Percentiles rank a stretch among this genome's conserved stretches.
These are phyloP conservation scores for Gallinago jamesoni DNA, from an alignment of 2,113 vertebrate species.

Conservation along the genomic window DNA sequence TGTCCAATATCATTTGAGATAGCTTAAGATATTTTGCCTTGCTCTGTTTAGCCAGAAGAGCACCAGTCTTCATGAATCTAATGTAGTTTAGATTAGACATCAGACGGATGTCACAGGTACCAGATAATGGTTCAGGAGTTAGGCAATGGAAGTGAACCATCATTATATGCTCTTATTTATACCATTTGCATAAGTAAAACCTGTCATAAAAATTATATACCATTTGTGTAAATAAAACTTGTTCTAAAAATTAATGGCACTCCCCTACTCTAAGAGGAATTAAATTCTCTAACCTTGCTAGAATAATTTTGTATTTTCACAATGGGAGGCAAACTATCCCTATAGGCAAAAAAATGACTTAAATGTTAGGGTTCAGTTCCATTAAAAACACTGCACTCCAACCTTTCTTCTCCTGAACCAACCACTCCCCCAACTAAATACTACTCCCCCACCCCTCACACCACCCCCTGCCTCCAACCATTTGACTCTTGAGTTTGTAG, in stretches of 20 bases:
- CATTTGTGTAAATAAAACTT: not conserved
- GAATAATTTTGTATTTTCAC: not conserved
- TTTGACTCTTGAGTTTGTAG: not conserved
- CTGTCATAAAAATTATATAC: not conserved
- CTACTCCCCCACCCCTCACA: not conserved
- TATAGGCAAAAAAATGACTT: not conserved
- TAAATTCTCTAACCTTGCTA: not conserved
- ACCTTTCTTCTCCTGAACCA: not conserved
- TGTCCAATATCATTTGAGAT: not conserved
- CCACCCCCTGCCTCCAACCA: too few relatives aligned
- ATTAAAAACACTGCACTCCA: fast-evolving
- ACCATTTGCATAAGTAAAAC: not conserved
- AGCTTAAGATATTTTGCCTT: not conserved
- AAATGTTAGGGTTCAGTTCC: not conserved
- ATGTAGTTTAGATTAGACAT: not conserved
- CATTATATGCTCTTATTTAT: not conserved
- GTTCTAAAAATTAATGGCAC: not conserved
- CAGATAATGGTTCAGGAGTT: not conserved
- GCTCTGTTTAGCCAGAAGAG: not conserved
- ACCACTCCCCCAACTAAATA: not conserved
- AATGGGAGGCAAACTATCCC: not conserved
- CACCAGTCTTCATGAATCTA: not conserved
- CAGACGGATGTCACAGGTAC: not conserved
- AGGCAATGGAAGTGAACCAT: not conserved
- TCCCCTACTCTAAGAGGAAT: not conserved